Conservation (phyloP, 2,888 invertebrate genomes). For the Eristalis pertinax region DNA sequence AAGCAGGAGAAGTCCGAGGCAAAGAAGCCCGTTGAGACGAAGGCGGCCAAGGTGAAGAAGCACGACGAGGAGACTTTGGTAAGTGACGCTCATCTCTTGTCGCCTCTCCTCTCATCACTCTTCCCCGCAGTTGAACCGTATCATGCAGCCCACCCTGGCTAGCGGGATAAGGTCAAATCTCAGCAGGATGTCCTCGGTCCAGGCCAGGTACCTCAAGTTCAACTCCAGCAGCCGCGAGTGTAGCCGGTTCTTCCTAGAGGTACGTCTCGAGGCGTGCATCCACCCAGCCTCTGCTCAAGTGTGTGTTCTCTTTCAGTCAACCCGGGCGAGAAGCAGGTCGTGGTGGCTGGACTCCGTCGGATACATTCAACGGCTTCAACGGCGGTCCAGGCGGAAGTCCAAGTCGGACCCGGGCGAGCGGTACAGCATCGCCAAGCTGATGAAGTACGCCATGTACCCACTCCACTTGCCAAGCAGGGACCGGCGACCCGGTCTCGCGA, state of each 20-base stretch:
- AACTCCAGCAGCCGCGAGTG: conserved; percentile 51
- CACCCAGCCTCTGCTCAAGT: background rate
- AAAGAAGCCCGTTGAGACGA: conserved; percentile 58
- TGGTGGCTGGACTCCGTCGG: conserved; percentile 73
- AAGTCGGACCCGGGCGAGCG: background rate
- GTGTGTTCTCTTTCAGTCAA: conserved; percentile 12
- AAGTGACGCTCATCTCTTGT: background rate
- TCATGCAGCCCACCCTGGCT: conserved; percentile 77
- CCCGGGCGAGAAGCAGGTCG: conserved; percentile 54
- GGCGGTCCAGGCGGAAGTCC: conserved; percentile 12
- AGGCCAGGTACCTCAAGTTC: conserved; percentile 29
- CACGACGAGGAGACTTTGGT: conserved; percentile 69
- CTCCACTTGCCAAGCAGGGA: conserved; percentile 47
- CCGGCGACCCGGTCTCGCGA: background rate
- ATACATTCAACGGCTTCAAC: conserved; percentile 62
- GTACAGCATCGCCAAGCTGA: conserved; percentile 28
- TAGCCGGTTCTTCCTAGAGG: conserved; percentile 30
- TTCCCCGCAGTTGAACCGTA: background rate
- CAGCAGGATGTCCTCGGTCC: conserved; percentile 36
- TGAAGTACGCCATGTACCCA: conserved; percentile 41
- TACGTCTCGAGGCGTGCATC: background rate
- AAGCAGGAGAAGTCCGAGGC: conserved; percentile 79
- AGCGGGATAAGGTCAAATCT: conserved; percentile 78
- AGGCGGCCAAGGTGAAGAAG: conserved; percentile 55
- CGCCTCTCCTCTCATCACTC: background rate